Percentiles rank a stretch among this genome's conserved stretches.
Conservation (phyloP, 2,797 vertebrate genomes). For the Aulostomus chinensis region DNA sequence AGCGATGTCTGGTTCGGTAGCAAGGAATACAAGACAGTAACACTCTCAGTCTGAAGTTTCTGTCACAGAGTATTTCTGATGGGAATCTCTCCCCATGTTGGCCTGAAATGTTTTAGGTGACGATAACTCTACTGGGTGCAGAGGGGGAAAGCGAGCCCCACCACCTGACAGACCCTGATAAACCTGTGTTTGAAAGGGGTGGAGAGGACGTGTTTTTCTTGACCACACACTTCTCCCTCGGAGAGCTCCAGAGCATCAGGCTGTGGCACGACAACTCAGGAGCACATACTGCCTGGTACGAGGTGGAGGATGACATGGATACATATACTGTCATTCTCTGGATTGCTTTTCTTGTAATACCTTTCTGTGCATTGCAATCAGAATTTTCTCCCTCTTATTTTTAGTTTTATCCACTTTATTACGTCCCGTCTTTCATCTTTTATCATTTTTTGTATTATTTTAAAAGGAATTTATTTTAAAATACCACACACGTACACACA, state of each 20-base stretch:
- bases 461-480: too few species aligned
- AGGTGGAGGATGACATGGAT: background rate
- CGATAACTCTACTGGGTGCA: slow-evolving; percentile 85
- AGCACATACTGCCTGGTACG: slow-evolving; percentile 86
- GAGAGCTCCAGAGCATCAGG: slow-evolving; percentile 87
- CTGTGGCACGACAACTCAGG: slow-evolving; percentile 97
- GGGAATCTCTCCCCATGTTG: background rate
- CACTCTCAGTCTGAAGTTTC: too few species aligned
- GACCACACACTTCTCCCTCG: slow-evolving; percentile 91
- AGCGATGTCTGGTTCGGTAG: slow-evolving; percentile 9
- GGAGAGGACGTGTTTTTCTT: slow-evolving; percentile 89
- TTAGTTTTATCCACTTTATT: too few species aligned
- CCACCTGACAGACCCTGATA: slow-evolving; percentile 84
- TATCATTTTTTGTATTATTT: too few species aligned
- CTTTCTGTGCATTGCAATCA: too few species aligned
- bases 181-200: slow-evolving; percentile 88
- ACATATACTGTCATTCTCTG: too few species aligned
- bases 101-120: slow-evolving; percentile 79
- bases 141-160: slow-evolving; percentile 95
- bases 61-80: background rate
- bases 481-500: too few species aligned
- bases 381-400: too few species aligned
- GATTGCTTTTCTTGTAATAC: too few species aligned
- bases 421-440: too few species aligned
- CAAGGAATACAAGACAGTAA: too few species aligned